Conservation (phyloP, 2,797 vertebrate genomes). For the Okamejei kenojei region DNA sequence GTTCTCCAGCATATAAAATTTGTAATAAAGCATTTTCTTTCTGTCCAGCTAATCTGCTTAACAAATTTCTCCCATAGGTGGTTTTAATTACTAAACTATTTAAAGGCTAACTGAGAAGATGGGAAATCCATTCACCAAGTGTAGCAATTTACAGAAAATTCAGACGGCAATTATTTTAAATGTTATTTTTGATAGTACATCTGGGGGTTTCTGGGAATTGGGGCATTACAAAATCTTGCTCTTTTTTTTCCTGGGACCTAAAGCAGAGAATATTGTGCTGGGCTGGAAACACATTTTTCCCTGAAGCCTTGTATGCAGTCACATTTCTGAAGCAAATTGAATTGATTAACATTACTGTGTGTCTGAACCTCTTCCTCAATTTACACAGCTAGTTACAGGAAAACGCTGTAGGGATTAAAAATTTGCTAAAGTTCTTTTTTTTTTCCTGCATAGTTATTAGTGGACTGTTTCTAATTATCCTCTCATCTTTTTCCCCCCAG, state of each 20-base stretch:
- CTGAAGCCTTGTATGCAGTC: slow-evolving; percentile 37
- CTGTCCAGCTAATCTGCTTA: slow-evolving; percentile 33
- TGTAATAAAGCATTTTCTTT: slow-evolving; percentile 32
- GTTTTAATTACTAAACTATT: slow-evolving; percentile 30
- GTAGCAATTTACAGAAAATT: slow-evolving; percentile 28
- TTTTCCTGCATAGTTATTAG: slow-evolving; percentile 35
- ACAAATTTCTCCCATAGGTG: slow-evolving; percentile 30
- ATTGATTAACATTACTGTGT: slow-evolving; percentile 38
- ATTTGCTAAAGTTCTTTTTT: slow-evolving; percentile 36
- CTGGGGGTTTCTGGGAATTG: slow-evolving; percentile 21
- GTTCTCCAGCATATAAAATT: slow-evolving; percentile 17
- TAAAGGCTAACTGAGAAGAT: slow-evolving; percentile 29
- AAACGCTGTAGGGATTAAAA: slow-evolving; percentile 32
- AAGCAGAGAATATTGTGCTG: slow-evolving; percentile 28
- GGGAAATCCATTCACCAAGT: slow-evolving; percentile 10
- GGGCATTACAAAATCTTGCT: background rate
- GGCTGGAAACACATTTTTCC: slow-evolving; percentile 38
- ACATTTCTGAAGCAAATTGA: slow-evolving; percentile 38
- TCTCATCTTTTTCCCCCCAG: slow-evolving; percentile 37
- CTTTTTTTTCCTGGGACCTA: slow-evolving; percentile 25
- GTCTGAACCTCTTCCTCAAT: slow-evolving; percentile 39
- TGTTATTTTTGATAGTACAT: slow-evolving; percentile 37
- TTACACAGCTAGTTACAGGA: slow-evolving; percentile 39
- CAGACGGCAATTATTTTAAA: slow-evolving; percentile 34
- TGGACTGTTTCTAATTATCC: slow-evolving; percentile 40